phyloP scores from a whole-genome alignment of 2,797 vertebrate species.

The Poeciliopsis presidionis region DNA sequence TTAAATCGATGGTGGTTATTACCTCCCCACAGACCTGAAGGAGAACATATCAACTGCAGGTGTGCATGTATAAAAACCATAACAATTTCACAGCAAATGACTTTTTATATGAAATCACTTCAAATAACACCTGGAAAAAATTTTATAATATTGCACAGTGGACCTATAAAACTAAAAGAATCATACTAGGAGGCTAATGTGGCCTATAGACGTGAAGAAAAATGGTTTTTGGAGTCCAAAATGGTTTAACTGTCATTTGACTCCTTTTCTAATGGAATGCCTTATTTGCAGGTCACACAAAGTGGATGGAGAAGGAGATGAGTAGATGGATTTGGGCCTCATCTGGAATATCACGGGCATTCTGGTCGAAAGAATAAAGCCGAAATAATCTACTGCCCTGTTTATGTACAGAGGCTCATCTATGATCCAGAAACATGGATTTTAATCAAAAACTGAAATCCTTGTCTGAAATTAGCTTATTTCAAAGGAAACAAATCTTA shows the following conservation, averaged over 20 bases:
- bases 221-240: constrained; percentile 64
- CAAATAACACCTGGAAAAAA: constrained; percentile 60
- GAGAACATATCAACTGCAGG: constrained; percentile 67
- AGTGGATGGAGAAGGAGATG: background rate
- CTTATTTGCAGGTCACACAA: constrained; percentile 3
- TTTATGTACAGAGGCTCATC: background rate
- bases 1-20: constrained; percentile 65
- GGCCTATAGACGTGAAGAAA: constrained; percentile 58
- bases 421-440: background rate
- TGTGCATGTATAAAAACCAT: constrained; percentile 62
- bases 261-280: background rate
- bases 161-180: constrained; percentile 66
- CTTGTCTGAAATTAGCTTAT: background rate
- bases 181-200: constrained; percentile 58
- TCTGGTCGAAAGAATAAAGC: background rate
- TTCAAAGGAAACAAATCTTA: background rate
- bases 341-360: background rate
- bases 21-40: constrained; percentile 60
- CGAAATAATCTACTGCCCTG: background rate
- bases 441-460: background rate
- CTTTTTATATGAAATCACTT: constrained; percentile 58
- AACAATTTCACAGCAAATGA: constrained; percentile 40
- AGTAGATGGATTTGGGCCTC: background rate
- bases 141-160: constrained; percentile 56
- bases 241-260: constrained; percentile 12